phyloP scores from a whole-genome alignment of 2,797 vertebrate genomes.

The Picus viridis region DNA sequence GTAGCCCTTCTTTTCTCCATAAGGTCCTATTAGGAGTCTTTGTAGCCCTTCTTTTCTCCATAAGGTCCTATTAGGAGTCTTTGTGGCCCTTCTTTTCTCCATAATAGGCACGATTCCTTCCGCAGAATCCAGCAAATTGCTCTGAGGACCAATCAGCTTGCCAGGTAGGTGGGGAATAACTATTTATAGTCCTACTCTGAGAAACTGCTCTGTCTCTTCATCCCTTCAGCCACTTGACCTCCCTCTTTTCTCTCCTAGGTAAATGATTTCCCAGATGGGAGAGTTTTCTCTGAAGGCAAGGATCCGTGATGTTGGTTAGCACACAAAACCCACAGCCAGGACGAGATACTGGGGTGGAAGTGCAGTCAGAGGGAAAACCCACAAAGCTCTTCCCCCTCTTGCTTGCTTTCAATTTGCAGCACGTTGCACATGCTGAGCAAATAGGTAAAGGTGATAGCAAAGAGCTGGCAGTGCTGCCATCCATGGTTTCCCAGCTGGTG shows the following conservation, averaged over 20 bases:
- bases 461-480: slow-evolving; percentile 48
- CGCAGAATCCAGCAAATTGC: slow-evolving; percentile 55
- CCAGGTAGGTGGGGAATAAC: slow-evolving; percentile 42
- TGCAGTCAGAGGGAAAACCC: not conserved
- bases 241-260: not conserved
- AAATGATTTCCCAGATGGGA: not conserved
- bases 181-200: slow-evolving; percentile 38
- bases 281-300: not conserved
- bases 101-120: slow-evolving; percentile 69
- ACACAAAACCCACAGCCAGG: not conserved
- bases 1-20: too few relatives aligned
- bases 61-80: not conserved
- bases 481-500: not conserved
- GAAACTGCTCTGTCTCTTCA: not conserved
- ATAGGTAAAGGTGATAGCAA: slow-evolving; percentile 26
- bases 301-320: slow-evolving; percentile 1
- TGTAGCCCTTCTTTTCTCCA: too few relatives aligned
- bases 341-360: not conserved
- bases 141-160: slow-evolving; percentile 54
- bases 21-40: too few relatives aligned
- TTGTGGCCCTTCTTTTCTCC: slow-evolving; percentile 45
- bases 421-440: slow-evolving; percentile 41
- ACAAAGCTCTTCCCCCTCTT: not conserved
- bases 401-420: slow-evolving; percentile 46
- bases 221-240: not conserved